Evolutionary conservation across 2,888 invertebrate species (phyloP), one percentile per base, ranked within the genome.

Genomic region (Lymantria monacha): DNA sequence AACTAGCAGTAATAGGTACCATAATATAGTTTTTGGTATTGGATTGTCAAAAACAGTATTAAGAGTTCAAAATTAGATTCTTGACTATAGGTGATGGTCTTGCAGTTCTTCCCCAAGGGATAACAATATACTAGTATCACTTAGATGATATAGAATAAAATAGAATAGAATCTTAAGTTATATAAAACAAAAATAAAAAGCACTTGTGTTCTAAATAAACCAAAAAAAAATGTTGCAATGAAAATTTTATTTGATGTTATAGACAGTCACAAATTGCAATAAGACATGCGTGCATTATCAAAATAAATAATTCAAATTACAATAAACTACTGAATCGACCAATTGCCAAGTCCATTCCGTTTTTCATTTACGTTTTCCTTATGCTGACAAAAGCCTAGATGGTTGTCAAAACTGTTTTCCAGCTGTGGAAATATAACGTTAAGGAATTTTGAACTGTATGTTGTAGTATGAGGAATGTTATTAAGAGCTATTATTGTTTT

Each of bases 401-500:
- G 11, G 48, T 51, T 36, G 36, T 48, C 54, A 64, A 67, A 53
- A 48, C 53, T 43, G 42, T 49, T 44, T 43, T 53, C 64, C 55
- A 53, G 49, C 44, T 51, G 41, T 40, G 9, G 33, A 63, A 64
- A 59, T 41, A n/a, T 11, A 30, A 22, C 48, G 51, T 54, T 42
- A 54, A 38, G 31, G 59, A 43, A 80, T 51, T 65, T 43, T 70
- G 55, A 51, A 48, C 70, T 60, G 63, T 76, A 59, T 38, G 40
- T 15, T 48, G 37, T 53, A 9, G 68, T 44, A 47, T 55, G 64
- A 71, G 69, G 69, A 69, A 57, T 67, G 68, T 64, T 68, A 56
- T 72, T 59, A 66, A 61, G 58, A 65, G 63, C 74, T 70, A 67
- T 74, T 69, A 74, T 69, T 69, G 72, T 72, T 73, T 82, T 77